These are phyloP conservation scores for Drosophila acutilabella DNA, from an alignment of 2,888 invertebrate species.

Conservation along the genomic window DNA sequence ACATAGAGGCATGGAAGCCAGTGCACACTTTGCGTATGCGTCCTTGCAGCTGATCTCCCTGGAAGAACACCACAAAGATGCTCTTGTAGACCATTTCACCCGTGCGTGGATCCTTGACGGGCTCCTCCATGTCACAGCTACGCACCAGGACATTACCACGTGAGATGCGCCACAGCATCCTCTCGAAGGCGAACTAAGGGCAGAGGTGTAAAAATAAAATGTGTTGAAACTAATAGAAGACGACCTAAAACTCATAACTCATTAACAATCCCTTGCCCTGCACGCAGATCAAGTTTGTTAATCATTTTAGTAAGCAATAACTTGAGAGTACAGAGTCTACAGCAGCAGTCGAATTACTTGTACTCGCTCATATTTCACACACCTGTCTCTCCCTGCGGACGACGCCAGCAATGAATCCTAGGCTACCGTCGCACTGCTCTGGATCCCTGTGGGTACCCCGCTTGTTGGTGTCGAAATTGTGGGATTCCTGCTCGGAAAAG, in stretches of 20 bases:
- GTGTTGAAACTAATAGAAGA: too few relatives aligned
- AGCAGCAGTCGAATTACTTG: too few relatives aligned
- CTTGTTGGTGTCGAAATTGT: conserved; percentile 85
- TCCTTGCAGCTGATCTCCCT: conserved; percentile 93
- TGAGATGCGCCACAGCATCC: conserved; percentile 94
- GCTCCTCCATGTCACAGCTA: conserved; percentile 90
- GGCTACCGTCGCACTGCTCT: conserved; percentile 82
- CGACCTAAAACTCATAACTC: too few relatives aligned
- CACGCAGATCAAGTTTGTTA: too few relatives aligned
- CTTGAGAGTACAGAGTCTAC: too few relatives aligned
- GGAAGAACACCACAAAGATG: conserved; percentile 92
- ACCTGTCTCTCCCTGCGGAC: conserved; percentile 89
- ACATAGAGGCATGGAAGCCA: conserved; percentile 93
- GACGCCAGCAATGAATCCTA: conserved; percentile 93
- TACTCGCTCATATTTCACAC: not conserved
- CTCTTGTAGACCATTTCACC: conserved; percentile 90
- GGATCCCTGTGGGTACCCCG: conserved; percentile 91
- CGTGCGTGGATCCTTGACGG: conserved; percentile 91
- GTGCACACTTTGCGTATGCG: conserved; percentile 94
- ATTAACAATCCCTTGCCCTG: too few relatives aligned
- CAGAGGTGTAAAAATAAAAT: too few relatives aligned
- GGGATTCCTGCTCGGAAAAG: conserved; percentile 81
- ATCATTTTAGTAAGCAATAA: too few relatives aligned
- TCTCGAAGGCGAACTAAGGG: conserved; percentile 90
- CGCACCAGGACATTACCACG: conserved; percentile 93